These are phyloP conservation scores for Drosophila paulistorum DNA, from an alignment of 1,140 invertebrate species.

Conservation along the genomic window DNA sequence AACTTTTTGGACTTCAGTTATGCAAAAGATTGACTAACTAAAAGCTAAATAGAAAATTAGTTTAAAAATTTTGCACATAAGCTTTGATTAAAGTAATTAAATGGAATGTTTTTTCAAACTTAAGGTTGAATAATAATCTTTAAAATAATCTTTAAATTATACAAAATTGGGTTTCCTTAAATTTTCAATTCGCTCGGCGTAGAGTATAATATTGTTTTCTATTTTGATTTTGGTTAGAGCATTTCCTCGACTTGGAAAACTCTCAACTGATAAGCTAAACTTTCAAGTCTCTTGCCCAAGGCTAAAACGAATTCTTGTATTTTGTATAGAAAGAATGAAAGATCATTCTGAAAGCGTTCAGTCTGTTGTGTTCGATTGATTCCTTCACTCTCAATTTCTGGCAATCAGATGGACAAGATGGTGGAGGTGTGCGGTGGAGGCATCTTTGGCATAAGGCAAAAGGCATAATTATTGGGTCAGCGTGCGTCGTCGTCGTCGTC, in stretches of 20 bases:
- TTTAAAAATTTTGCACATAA: no score
- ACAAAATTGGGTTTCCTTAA: background rate
- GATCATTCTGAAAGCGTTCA: constrained; percentile 20
- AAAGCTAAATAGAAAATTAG: no score
- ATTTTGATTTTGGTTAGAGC: constrained; percentile 26
- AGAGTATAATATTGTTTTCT: background rate
- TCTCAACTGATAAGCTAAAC: constrained; percentile 68
- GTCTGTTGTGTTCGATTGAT: constrained; percentile 14
- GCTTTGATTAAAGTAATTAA: no score
- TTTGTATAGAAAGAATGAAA: constrained; percentile 43
- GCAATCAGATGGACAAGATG: constrained; percentile 27
- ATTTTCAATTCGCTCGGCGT: background rate
- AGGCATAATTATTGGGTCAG: constrained; percentile 78
- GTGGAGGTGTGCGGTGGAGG: constrained; percentile 7
- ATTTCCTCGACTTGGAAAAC: constrained; percentile 46
- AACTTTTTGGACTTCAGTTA: no score
- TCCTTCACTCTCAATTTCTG: constrained; percentile 77
- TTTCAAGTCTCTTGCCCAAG: constrained; percentile 30
- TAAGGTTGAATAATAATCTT: no score
- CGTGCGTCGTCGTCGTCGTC: constrained; percentile 49
- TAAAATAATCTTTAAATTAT: no score
- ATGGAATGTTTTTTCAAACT: no score
- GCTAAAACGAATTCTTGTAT: constrained; percentile 50
- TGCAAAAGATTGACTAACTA: no score
- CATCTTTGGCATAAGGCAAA: constrained; percentile 18